Evolutionary conservation across 1,140 invertebrate genomes (phyloP).

Genomic region (Neotoxoptera formosana): DNA sequence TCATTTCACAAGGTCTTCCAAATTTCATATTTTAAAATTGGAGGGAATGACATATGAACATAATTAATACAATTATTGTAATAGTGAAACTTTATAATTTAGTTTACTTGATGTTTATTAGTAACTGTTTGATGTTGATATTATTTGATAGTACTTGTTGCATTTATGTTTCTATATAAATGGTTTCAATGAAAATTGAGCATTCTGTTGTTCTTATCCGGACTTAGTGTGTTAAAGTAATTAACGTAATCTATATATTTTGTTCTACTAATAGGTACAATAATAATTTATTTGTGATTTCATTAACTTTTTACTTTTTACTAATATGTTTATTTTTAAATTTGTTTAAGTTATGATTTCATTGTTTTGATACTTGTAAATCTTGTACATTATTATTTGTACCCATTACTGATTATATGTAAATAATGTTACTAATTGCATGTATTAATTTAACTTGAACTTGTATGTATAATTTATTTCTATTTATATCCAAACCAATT

Average conservation of each 20-base stretch:
- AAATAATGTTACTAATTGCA: neutral
- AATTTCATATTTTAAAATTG: neutral
- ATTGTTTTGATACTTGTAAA: neutral
- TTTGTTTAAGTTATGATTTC: neutral
- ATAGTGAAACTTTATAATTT: neutral
- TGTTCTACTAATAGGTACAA: neutral
- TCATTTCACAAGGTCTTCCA: neutral
- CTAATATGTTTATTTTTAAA: neutral
- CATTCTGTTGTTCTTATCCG: neutral
- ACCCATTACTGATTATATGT: neutral
- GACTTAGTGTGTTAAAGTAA: neutral
- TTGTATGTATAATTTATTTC: neutral
- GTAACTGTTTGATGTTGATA: neutral
- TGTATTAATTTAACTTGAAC: neutral
- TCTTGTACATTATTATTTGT: neutral
- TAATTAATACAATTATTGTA: neutral
- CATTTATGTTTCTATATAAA: neutral
- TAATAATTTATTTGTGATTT: neutral
- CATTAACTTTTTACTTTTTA: neutral
- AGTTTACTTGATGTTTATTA: neutral
- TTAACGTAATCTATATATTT: neutral
- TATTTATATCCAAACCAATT: neutral
- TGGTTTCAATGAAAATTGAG: neutral
- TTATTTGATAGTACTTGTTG: neutral
- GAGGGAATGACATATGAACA: neutral